These are phyloP conservation scores for Onychostoma macrolepis DNA, from an alignment of 2,113 vertebrate species.

Conservation along the genomic window DNA sequence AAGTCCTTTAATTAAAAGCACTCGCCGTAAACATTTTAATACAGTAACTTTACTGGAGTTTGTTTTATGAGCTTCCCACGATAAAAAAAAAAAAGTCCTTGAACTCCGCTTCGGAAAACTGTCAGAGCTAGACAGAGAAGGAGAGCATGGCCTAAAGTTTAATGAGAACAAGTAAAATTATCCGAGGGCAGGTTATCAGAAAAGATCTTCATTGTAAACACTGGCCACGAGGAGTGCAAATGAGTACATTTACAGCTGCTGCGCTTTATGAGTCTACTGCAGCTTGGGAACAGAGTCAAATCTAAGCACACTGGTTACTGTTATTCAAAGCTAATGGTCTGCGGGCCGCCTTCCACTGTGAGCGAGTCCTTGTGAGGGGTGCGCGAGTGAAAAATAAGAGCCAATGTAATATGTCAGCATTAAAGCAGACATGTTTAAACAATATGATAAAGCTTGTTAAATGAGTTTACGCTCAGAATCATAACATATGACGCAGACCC, in stretches of 20 bases:
- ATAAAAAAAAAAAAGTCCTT: slow-evolving; percentile 59
- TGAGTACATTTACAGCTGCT: slow-evolving; percentile 71
- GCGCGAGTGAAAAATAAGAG: slow-evolving; percentile 27
- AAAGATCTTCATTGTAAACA: slow-evolving; percentile 69
- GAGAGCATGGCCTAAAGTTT: slow-evolving; percentile 62
- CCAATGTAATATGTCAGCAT: slow-evolving; percentile 53
- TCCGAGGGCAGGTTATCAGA: slow-evolving; percentile 63
- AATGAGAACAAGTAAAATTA: slow-evolving; percentile 68
- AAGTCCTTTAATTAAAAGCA: slow-evolving; percentile 65
- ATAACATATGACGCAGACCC: slow-evolving; percentile 54
- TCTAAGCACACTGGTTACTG: slow-evolving; percentile 64
- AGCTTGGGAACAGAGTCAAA: slow-evolving; percentile 60
- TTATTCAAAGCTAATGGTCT: slow-evolving; percentile 52
- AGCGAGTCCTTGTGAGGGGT: slow-evolving; percentile 33
- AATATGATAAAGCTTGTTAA: slow-evolving; percentile 63
- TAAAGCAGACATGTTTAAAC: slow-evolving; percentile 63
- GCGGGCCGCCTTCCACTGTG: not conserved
- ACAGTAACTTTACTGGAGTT: slow-evolving; percentile 65
- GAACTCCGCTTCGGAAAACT: slow-evolving; percentile 55
- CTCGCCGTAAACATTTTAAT: slow-evolving; percentile 67
- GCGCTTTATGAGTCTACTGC: slow-evolving; percentile 67
- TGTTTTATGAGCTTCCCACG: slow-evolving; percentile 66
- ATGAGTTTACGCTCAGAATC: slow-evolving; percentile 64
- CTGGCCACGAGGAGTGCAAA: slow-evolving; percentile 66
- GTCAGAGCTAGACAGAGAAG: slow-evolving; percentile 22